Evolutionary conservation across 2,113 vertebrate genomes (phyloP).

Genomic region (Aepyceros melampus): DNA sequence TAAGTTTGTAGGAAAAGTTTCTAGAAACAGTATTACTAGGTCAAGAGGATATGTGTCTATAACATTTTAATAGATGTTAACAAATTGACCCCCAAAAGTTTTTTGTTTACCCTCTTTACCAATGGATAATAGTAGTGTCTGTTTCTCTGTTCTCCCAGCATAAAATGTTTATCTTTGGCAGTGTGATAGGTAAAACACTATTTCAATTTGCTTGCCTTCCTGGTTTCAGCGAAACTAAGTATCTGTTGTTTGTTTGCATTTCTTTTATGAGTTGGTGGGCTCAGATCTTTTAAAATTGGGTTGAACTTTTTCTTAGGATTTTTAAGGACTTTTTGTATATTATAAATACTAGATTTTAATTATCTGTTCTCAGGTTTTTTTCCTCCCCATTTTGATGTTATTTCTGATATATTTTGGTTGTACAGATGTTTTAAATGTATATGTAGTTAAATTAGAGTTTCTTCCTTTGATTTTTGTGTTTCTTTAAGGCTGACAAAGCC

Average conservation of each 20-base stretch:
- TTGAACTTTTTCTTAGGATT: not conserved
- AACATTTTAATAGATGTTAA: not conserved
- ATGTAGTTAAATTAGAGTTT: not conserved
- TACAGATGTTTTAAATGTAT: not conserved
- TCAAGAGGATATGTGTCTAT: not conserved
- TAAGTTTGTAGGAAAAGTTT: not conserved
- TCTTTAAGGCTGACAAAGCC: not conserved
- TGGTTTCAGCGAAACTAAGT: not conserved
- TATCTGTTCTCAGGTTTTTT: not conserved
- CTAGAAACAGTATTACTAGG: not conserved
- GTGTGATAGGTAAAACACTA: not conserved
- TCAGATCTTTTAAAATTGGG: constrained; percentile 1
- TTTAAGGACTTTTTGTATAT: not conserved
- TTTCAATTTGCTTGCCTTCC: not conserved
- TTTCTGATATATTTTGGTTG: not conserved
- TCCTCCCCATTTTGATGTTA: not conserved
- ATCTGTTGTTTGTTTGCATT: not conserved
- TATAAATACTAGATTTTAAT: not conserved
- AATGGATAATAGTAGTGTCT: not conserved
- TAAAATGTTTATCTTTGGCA: not conserved
- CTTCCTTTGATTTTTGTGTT: constrained; percentile 17
- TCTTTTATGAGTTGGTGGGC: not conserved
- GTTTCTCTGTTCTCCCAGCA: not conserved
- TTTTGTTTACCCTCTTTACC: not conserved
- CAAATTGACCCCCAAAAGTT: not conserved